Base-by-base conservation (phyloP, 2,888 invertebrate genomes). In the Coelinius sp. region DNA sequence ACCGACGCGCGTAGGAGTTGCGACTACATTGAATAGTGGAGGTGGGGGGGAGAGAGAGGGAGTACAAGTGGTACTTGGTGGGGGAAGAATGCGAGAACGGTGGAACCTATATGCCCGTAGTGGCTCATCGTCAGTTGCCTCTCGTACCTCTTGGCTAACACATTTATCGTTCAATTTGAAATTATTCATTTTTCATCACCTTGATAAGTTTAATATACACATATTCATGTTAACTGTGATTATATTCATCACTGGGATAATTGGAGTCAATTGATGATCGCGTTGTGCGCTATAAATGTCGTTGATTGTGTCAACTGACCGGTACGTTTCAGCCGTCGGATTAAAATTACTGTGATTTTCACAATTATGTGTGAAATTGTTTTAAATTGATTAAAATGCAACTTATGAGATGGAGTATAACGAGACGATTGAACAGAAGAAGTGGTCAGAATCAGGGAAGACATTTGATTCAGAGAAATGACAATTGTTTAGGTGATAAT, bases 341-440 rank as follows among this genome's bases (percentile, higher is more conserved):
- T 78, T 68, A 69, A 67, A 74, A 72, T 71, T 71, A 8, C 70
- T 76, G 74, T 62, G 68, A 25, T 68, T 59, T 38, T 10, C n/a
- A 4, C 31, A 31, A 8, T 41, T 38, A 46, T 12, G 27, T 65
- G 31, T 20, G 20, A 49, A 25, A 20, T 56, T 64, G 41, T 53
- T 35, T 14, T n/a, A 22, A 67, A 27, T n/a, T 4, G 56, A 46
- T 62, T 65, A 74, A 73, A 63, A 86, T 87, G 87, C 85, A 85
- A 75, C 82, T 85, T 25, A 83, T 85, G 84, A 81, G 85, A 79
- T 87, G 86, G 87, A 85, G 86, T 78, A 87, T 87, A 76, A 86
- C 82, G 62, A 81, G 85, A 59, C 80, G 84, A 64, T 78, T 87
- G 74, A 83, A 84, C 71, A 81, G 77, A 73, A 80, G 81, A 14